Percentiles rank a stretch among this genome's conserved stretches.
These are phyloP conservation scores for Epizoanthus ramosus DNA, from an alignment of 92 coral and sea anemone species.

Conservation along the genomic window DNA sequence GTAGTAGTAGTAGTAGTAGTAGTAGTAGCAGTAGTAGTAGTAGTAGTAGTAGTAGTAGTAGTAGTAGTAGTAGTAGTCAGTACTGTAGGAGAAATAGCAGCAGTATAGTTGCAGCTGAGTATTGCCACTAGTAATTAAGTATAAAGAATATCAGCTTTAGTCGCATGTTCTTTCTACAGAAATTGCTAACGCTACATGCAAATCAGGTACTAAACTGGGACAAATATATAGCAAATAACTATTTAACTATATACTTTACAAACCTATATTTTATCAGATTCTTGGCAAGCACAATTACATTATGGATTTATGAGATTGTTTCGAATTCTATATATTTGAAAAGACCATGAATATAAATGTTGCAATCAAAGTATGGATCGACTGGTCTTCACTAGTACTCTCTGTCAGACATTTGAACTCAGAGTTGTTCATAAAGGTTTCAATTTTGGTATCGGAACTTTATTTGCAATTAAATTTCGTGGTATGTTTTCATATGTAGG, in stretches of 20 bases:
- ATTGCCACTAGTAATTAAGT: no score
- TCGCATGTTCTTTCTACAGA: not conserved
- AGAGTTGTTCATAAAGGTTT: conserved; percentile 5
- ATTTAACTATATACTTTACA: not conserved
- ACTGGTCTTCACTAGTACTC: not conserved
- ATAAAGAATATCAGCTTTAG: not conserved
- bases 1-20: no score
- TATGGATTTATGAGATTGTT: not conserved
- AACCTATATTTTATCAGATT: not conserved
- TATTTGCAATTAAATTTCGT: conserved; percentile 1
- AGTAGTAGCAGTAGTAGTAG: no score
- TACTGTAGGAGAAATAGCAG: no score
- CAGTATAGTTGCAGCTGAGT: no score
- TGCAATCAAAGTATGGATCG: not conserved
- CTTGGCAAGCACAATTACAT: not conserved
- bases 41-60: no score
- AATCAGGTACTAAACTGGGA: not conserved
- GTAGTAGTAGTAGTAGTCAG: no score
- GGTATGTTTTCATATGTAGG: conserved; percentile 7
- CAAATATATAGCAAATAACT: not conserved
- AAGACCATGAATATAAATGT: not conserved
- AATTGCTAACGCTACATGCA: not conserved
- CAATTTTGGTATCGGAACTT: not conserved
- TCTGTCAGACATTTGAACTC: conserved; percentile 5
- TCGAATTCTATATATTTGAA: not conserved